phyloP scores from a whole-genome alignment of 2,888 invertebrate genomes.

The Villa cingulata region DNA sequence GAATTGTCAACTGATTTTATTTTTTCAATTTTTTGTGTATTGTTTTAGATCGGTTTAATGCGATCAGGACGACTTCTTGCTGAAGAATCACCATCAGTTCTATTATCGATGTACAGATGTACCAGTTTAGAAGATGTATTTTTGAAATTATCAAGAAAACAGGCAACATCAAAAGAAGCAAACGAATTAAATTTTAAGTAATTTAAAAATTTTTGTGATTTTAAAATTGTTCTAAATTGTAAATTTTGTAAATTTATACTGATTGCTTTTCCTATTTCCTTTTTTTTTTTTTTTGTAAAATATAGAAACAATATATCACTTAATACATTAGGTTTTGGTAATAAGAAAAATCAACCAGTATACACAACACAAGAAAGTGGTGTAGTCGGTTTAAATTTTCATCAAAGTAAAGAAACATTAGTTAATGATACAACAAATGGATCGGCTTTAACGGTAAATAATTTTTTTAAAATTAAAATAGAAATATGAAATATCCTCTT shows the following conservation, averaged over 20 bases:
- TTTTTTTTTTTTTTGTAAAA: slow-evolving; percentile 19
- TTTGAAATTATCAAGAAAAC: slow-evolving; percentile 71
- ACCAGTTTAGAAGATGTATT: slow-evolving; percentile 84
- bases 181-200: slow-evolving; percentile 36
- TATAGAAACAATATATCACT: slow-evolving; percentile 60
- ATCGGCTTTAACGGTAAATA: slow-evolving; percentile 31
- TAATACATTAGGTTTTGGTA: slow-evolving; percentile 67
- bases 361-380: slow-evolving; percentile 76
- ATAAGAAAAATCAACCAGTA: slow-evolving; percentile 66
- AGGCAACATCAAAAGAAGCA: slow-evolving; percentile 47
- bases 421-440: slow-evolving; percentile 61
- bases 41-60: slow-evolving; percentile 78
- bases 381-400: slow-evolving; percentile 77
- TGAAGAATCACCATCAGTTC: slow-evolving; percentile 74
- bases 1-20: background rate
- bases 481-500: background rate
- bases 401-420: slow-evolving; percentile 79
- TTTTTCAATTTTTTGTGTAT: slow-evolving; percentile 20
- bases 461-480: background rate
- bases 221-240: background rate
- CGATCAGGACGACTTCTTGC: slow-evolving; percentile 79
- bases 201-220: slow-evolving; percentile 9
- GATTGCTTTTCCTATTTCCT: too few species aligned
- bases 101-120: slow-evolving; percentile 72
- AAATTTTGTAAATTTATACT: background rate